Evolutionary conservation across 2,888 invertebrate genomes (phyloP), one percentile per base, ranked within the genome.

Genomic region (Lepidonotus clava): DNA sequence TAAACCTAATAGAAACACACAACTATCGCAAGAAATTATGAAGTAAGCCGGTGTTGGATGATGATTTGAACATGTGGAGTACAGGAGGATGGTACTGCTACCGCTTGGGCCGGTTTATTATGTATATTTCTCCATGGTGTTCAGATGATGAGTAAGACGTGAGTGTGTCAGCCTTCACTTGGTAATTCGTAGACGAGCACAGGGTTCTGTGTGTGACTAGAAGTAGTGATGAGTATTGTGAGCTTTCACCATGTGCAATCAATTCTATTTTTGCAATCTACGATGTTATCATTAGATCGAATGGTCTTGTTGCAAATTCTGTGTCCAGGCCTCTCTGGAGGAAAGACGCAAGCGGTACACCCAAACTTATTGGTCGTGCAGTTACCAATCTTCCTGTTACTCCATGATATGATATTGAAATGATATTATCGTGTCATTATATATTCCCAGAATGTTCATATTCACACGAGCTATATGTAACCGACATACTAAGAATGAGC

Each of bases 221-320:
- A 46, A 28, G 51, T 80, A 80, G 80, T 28, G 18, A 18, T 80
- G 28, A 1, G 5, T 46, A 51, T 80, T 80, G 46, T 80, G 28
- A 46, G 80, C 51, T 80, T 51, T 80, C 51, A 80, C 71, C 36
- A 36, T 36, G 71, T 71, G 71, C 71, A 80, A 80, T 51, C 80
- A 80, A 80, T n/a, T 41, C 41, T 80, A 80, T 80, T 80, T 80
- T 80, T 80, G 80, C 24, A 80, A 80, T 80, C 51, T 71, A 71
- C 71, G n/a, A 34, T 71, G 38, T 71, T 71, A 71, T 36, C 71
- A 71, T 71, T 71, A 36, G 71, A 71, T 71, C 24, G 36, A 71
- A 34, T 34, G 34, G 61, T 61, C 61, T 24, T 38, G 38, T 36
- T 5, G n/a, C 11, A 38, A 71, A 18, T 24, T 66, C 66, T 1